Evolutionary conservation across 2,797 vertebrate species (phyloP), one percentile per base, ranked within the genome.

Genomic region (Platalea minor): DNA sequence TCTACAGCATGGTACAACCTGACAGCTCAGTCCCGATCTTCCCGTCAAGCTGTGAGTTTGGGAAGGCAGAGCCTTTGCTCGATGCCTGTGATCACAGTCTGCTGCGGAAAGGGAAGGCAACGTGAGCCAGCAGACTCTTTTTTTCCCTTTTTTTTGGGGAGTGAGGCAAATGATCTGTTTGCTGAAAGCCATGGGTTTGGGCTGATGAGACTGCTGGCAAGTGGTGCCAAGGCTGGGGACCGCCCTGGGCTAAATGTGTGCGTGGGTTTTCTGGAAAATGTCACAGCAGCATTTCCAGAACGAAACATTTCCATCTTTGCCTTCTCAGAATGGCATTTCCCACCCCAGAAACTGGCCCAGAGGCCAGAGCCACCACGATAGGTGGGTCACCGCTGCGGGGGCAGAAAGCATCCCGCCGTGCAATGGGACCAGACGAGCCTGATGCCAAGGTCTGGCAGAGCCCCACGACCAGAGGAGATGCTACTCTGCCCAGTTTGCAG

Each of bases 361-460:
- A 43, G 20, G 31, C 24, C 41, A 41, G 39, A 48, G n/a, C 17
- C 63, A 21, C 45, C 35, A 2, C 0, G 3, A 11, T 12, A 28
- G 33, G 21, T 14, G 31, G 25, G 31, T 57, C 17, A 37, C 19
- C 1, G 1, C 24, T 0, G 3, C 0, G 8, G 41, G 51, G 53
- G 18, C 24, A 20, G 59, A 37, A 56, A 64, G 9, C 33, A 7
- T 18, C 74, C 63, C 5, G 2, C 26, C 9, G 1, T 10, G 16
- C 1, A 5, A 11, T 0, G 37, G 53, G 31, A 50, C 35, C 59
- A 18, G 46, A 10, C 1, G 8, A n/a, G 51, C 48, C 23, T 7
- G 15, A 25, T 8, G 26, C 63, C 41, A 12, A 46, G 20, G 17
- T 31, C 18, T 20, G 11, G 16, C 26, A 21, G 56, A 85, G 50